Evolutionary conservation across 1,140 invertebrate species (phyloP).

Genomic region (Cherax destructor): DNA sequence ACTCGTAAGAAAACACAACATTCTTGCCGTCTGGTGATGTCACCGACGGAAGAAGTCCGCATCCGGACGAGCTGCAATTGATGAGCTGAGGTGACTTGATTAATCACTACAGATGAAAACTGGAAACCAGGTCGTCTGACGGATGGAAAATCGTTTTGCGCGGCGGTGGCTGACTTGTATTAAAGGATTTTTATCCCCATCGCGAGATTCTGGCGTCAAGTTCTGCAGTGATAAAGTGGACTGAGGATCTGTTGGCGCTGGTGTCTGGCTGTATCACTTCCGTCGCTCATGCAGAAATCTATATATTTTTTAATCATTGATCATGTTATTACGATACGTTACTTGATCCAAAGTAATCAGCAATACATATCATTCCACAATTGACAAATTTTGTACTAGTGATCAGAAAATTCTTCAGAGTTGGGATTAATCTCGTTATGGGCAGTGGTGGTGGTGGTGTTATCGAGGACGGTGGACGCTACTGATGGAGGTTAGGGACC

Average conservation of each 20-base stretch:
- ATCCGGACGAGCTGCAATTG: constrained; percentile 5
- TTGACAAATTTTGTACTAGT: neutral
- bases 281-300: neutral
- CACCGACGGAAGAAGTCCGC: neutral
- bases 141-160: constrained; percentile 18
- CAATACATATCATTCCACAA: neutral
- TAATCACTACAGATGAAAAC: constrained; percentile 52
- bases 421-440: neutral
- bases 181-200: neutral
- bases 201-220: neutral
- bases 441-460: neutral
- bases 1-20: neutral
- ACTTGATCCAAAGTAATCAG: neutral
- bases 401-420: neutral
- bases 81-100: constrained; percentile 23
- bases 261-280: neutral
- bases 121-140: constrained; percentile 10
- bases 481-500: neutral
- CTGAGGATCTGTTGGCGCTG: neutral
- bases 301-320: neutral
- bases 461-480: neutral
- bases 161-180: constrained; percentile 10
- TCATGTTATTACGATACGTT: neutral
- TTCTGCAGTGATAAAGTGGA: neutral
- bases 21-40: neutral